Percentiles rank a stretch among this genome's conserved stretches.
phyloP scores from a whole-genome alignment of 2,797 vertebrate genomes.

The Allobates femoralis region DNA sequence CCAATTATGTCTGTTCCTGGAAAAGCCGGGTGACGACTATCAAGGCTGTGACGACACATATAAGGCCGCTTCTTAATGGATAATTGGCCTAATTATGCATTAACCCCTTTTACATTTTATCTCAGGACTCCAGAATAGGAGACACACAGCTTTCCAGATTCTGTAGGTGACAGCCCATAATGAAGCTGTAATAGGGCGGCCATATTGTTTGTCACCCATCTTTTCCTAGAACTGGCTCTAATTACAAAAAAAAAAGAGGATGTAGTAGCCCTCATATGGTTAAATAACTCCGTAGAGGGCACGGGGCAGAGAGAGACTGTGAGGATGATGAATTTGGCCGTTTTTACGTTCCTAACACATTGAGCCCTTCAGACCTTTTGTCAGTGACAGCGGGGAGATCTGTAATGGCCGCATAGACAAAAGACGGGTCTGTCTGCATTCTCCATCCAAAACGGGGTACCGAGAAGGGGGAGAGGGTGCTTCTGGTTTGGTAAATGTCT shows the following conservation, averaged over 20 bases:
- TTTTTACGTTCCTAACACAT: constrained; percentile 42
- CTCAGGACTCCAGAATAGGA: no score
- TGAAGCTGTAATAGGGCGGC: neutral
- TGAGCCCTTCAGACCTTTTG: constrained; percentile 33
- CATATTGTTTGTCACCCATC: neutral
- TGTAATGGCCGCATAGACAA: constrained; percentile 55
- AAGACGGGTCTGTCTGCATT: constrained; percentile 61
- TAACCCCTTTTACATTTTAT: no score
- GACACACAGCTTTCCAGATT: no score
- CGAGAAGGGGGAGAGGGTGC: constrained; percentile 32
- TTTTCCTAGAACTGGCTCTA: neutral
- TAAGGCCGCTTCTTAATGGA: neutral
- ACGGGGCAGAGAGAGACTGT: constrained; percentile 39
- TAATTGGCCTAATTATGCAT: neutral
- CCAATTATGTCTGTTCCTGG: neutral
- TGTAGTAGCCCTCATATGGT: constrained; percentile 8
- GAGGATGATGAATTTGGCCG: constrained; percentile 47
- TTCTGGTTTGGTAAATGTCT: constrained; percentile 58
- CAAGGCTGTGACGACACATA: neutral
- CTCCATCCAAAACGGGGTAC: constrained; percentile 39
- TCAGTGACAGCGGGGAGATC: constrained; percentile 37
- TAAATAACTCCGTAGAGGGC: constrained; percentile 19
- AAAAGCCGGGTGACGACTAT: neutral
- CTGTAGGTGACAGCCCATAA: no score
- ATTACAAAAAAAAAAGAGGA: neutral